Percentiles rank a stretch among this genome's conserved stretches.
Conservation (phyloP, 2,113 vertebrate species). For the Ginglymostoma cirratum region DNA sequence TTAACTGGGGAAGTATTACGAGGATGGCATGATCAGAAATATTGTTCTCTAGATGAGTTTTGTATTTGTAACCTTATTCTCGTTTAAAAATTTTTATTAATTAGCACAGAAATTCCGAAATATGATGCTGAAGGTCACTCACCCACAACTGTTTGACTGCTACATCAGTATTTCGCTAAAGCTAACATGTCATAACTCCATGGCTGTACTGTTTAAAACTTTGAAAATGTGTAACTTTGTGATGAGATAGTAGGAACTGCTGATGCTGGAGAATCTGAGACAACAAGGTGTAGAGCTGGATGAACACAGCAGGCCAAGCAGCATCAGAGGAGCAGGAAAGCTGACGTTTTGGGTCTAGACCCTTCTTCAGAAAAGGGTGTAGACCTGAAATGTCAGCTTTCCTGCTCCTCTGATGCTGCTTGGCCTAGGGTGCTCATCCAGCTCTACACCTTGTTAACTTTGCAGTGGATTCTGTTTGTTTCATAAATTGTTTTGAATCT, state of each 20-base stretch:
- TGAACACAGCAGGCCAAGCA: too few relatives aligned
- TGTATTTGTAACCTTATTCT: neutral
- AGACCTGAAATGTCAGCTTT: too few relatives aligned
- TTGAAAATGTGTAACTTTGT: neutral
- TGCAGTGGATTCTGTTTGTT: neutral
- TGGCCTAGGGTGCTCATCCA: too few relatives aligned
- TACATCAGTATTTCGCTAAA: neutral
- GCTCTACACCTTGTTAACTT: too few relatives aligned
- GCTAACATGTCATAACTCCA: neutral
- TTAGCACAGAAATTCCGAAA: neutral
- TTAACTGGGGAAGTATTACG: neutral
- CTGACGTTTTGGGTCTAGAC: too few relatives aligned
- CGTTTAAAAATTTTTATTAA: neutral
- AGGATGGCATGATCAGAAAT: neutral
- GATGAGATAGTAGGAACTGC: neutral
- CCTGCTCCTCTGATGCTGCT: too few relatives aligned
- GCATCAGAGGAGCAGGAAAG: too few relatives aligned
- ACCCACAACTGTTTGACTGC: neutral
- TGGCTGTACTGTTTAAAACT: neutral
- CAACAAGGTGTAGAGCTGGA: too few relatives aligned
- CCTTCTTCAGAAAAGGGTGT: too few relatives aligned
- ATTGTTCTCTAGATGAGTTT: neutral
- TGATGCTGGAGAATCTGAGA: too few relatives aligned
- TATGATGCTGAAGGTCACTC: neutral
- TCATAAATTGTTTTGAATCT: neutral